These are phyloP conservation scores for Nowickia ferox DNA, from an alignment of 2,888 invertebrate genomes.

Conservation along the genomic window DNA sequence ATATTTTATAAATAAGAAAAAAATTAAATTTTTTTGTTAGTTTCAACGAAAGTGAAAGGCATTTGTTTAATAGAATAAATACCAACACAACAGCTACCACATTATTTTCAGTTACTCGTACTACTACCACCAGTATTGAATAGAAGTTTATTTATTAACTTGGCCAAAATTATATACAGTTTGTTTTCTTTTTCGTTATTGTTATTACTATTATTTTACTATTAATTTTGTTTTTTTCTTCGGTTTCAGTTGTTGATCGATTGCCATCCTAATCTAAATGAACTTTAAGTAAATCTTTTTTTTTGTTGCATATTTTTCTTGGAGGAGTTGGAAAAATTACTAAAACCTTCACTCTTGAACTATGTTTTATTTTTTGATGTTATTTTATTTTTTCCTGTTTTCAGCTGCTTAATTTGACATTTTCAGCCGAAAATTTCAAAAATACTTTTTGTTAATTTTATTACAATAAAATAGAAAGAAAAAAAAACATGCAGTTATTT, in stretches of 20 bases:
- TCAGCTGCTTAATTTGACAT: slow-evolving; percentile 61
- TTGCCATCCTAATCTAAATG: slow-evolving; percentile 70
- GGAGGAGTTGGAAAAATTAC: slow-evolving; percentile 65
- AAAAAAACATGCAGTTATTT: background rate
- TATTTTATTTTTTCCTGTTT: background rate
- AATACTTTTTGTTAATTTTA: slow-evolving; percentile 11
- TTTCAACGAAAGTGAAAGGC: slow-evolving; percentile 70
- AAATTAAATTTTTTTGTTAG: slow-evolving; percentile 11
- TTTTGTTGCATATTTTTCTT: slow-evolving; percentile 39
- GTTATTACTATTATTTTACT: background rate
- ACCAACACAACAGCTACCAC: background rate
- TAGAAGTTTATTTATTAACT: slow-evolving; percentile 24
- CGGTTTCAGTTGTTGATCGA: slow-evolving; percentile 57
- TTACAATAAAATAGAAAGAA: background rate
- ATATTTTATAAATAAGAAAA: slow-evolving; percentile 33
- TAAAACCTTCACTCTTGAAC: slow-evolving; percentile 74
- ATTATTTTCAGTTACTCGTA: background rate
- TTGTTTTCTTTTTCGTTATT: slow-evolving; percentile 43
- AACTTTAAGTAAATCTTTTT: slow-evolving; percentile 67
- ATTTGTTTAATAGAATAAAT: slow-evolving; percentile 54
- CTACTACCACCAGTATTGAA: slow-evolving; percentile 55
- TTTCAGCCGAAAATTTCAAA: slow-evolving; percentile 38
- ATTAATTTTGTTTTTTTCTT: slow-evolving; percentile 8
- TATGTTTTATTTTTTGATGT: slow-evolving; percentile 53
- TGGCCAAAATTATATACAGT: slow-evolving; percentile 15